These are phyloP conservation scores for Pelvicachromis taeniatus DNA, from an alignment of 2,113 vertebrate genomes.

Conservation along the genomic window DNA sequence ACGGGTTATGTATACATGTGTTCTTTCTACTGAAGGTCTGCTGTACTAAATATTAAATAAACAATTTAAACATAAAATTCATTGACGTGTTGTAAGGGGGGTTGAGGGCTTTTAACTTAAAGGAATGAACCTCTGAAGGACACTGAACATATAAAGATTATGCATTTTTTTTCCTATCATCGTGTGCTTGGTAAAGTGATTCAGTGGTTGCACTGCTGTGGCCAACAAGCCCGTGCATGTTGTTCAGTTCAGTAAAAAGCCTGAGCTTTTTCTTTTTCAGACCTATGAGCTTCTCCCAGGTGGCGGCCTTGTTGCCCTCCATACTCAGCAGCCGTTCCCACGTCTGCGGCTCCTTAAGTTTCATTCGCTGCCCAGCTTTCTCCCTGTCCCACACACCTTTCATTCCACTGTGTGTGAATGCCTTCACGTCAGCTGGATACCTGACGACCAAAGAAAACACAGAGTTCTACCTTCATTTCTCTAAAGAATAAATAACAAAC, in stretches of 20 bases:
- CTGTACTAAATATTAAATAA: background rate
- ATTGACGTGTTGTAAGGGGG: background rate
- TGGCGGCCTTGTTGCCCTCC: constrained; percentile 76
- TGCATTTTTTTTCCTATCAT: background rate
- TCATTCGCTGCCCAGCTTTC: constrained; percentile 79
- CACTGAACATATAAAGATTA: background rate
- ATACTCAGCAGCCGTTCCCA: constrained; percentile 82
- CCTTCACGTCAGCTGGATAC: constrained; percentile 75
- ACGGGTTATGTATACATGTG: background rate
- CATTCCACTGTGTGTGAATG: constrained; percentile 77
- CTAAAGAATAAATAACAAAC: background rate
- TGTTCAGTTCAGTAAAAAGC: background rate
- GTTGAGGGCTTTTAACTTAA: background rate
- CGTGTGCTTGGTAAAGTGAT: background rate
- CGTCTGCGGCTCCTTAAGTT: constrained; percentile 74
- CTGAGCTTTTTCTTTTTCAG: background rate
- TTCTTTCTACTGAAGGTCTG: background rate
- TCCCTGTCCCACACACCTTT: constrained; percentile 79
- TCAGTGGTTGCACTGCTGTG: background rate
- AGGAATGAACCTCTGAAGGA: background rate
- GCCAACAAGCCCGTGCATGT: background rate
- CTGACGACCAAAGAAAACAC: constrained; percentile 45
- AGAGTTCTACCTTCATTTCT: background rate
- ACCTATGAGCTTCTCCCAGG: constrained; percentile 88
- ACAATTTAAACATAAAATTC: background rate